Conservation (phyloP, 2,113 vertebrate genomes). For the Nibea albiflora region DNA sequence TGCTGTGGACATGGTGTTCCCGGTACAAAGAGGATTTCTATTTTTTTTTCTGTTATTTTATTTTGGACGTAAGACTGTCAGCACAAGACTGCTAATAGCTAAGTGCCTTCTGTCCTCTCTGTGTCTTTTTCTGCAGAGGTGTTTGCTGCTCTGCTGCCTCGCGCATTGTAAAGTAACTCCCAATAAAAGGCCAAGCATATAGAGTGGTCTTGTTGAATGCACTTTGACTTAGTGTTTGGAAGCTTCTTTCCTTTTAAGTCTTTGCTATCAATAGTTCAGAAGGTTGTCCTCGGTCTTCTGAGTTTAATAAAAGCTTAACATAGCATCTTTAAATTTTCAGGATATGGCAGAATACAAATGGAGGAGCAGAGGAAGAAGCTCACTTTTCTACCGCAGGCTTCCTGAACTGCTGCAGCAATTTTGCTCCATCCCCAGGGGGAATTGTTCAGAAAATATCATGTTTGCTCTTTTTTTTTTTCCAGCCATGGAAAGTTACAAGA, state of each 20-base stretch:
- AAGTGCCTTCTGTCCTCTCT: constrained; percentile 60
- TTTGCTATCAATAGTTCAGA: constrained; percentile 70
- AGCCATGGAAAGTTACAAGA: constrained; percentile 7
- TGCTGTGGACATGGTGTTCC: constrained; percentile 37
- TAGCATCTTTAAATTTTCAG: constrained; percentile 48
- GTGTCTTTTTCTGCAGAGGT: constrained; percentile 49
- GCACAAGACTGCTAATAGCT: constrained; percentile 65
- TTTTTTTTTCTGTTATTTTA: constrained; percentile 52
- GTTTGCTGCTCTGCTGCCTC: constrained; percentile 12
- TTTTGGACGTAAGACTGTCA: constrained; percentile 41
- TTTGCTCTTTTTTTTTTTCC: constrained; percentile 34
- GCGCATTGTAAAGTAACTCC: constrained; percentile 45
- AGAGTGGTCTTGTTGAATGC: constrained; percentile 64
- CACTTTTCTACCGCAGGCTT: constrained; percentile 14
- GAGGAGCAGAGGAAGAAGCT: constrained; percentile 12
- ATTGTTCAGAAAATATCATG: constrained; percentile 39
- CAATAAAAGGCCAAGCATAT: constrained; percentile 53
- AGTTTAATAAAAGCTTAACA: constrained; percentile 59
- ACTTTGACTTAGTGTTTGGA: constrained; percentile 66
- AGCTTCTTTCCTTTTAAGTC: constrained; percentile 55
- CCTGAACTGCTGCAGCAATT: constrained; percentile 38
- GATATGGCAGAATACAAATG: constrained; percentile 26
- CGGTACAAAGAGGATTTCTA: constrained; percentile 59
- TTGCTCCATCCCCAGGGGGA: constrained; percentile 18
- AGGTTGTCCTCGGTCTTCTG: constrained; percentile 20